Evolutionary conservation across 92 coral and sea anemone genomes (phyloP), one percentile per base, ranked within the genome.

Genomic region (Epizoanthus fatuus): DNA sequence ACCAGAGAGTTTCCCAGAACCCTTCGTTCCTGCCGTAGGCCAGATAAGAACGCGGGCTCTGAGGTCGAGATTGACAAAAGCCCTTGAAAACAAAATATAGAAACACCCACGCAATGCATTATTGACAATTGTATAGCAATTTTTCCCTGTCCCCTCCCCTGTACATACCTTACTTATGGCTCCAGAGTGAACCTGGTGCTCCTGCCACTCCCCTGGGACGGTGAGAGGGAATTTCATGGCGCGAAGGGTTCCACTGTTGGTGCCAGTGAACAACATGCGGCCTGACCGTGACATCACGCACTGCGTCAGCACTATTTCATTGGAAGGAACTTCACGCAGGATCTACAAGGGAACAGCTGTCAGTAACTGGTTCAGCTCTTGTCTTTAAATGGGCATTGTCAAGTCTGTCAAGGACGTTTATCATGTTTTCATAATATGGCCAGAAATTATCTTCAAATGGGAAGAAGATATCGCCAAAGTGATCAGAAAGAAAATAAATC

Each of bases 171-270:
- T 97, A 37, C 91, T 97, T 69, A 97, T 87, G 15, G 98, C 83
- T 66, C 97, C 95, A 37, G 99, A 89, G 81, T 97, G 99, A 55
- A 94, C 99, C 68, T 95, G 98, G 79, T 95, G 99, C 64, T 97
- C 99, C 74, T 97, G 99, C 98, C 99, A 97, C 85, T 97, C 99
- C 19, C 99, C 99, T 11, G 99, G 99, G 17, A 97, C 99, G 15
- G 99, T 95, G 86, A 97, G 91, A 9, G 98, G 99, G 84, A 97
- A 95, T 67, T 95, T 97, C 98, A 97, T 95, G 70, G 98, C 99
- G 52, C 99, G 94, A 55, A 97, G 84, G 2, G 99, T 97, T 38
- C 99, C 99, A 39, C 97, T 84, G 65, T 90, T 93, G 22, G 99
- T 97, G 37, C 99, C 99, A 54, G 94, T 92, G 73, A 97, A 95